Conservation (phyloP, 2,113 vertebrate genomes). For the Microcebus tavaratra region DNA sequence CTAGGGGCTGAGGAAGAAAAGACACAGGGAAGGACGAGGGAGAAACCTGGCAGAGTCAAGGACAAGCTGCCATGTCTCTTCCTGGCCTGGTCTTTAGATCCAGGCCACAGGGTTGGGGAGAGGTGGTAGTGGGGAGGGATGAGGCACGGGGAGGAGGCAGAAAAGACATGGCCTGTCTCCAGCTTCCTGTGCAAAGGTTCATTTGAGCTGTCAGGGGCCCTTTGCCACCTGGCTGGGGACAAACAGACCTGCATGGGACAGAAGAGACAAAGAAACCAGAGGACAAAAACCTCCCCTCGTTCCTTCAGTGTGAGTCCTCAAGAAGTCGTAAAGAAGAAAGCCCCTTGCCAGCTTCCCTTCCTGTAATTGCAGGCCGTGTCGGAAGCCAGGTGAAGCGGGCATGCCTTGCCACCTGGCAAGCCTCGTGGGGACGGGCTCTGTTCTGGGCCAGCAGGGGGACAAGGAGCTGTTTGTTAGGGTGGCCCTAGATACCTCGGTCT, state of each 20-base stretch:
- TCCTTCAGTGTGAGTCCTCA: not conserved
- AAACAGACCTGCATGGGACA: not conserved
- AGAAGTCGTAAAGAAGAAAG: not conserved
- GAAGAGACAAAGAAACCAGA: constrained; percentile 13
- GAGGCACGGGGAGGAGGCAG: not conserved
- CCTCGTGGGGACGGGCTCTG: not conserved
- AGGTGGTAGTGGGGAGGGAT: fast-evolving
- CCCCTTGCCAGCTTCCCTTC: not conserved
- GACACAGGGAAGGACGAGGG: not conserved
- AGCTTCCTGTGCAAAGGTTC: not conserved
- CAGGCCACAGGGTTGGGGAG: not conserved
- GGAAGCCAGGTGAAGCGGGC: not conserved
- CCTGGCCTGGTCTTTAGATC: not conserved
- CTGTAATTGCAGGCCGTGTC: not conserved
- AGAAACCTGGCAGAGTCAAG: not conserved
- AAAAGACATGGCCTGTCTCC: not conserved
- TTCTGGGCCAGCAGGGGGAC: not conserved
- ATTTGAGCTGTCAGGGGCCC: not conserved
- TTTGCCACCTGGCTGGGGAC: not conserved
- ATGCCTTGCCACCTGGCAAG: not conserved
- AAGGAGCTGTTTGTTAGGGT: not conserved
- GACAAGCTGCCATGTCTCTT: not conserved
- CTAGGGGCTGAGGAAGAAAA: not conserved
- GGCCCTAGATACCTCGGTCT: not conserved
- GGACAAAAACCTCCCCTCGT: not conserved